Percentiles rank a stretch among this genome's conserved stretches.
phyloP scores from a whole-genome alignment of 2,797 vertebrate species.

The Spinibarbus caldwelli region DNA sequence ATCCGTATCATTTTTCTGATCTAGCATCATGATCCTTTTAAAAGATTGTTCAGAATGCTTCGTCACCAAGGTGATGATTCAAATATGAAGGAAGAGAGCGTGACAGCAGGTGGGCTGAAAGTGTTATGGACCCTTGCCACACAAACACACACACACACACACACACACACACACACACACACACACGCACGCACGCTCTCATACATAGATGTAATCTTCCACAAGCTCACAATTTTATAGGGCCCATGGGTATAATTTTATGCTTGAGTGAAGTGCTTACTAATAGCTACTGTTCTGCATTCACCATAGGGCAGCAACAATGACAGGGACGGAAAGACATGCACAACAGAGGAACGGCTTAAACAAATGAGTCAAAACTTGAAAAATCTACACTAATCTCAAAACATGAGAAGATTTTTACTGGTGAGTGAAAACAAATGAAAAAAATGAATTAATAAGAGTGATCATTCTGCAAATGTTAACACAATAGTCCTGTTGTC shows the following conservation, averaged over 20 bases:
- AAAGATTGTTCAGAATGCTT: slow-evolving; percentile 39
- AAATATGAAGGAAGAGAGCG: slow-evolving; percentile 14
- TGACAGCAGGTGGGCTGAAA: slow-evolving; percentile 32
- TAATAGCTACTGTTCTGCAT: slow-evolving; percentile 84
- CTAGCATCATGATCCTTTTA: slow-evolving; percentile 47
- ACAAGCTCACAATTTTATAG: slow-evolving; percentile 82
- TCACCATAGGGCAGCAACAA: slow-evolving; percentile 78
- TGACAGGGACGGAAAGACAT: slow-evolving; percentile 18
- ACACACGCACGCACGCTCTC: slow-evolving; percentile 63
- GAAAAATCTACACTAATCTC: no score
- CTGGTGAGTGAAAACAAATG: slow-evolving; percentile 73
- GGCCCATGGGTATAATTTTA: slow-evolving; percentile 88
- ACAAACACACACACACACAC: background rate
- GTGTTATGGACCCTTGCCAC: slow-evolving; percentile 29
- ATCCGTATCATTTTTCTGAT: slow-evolving; percentile 57
- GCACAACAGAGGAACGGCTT: no score
- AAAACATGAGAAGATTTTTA: slow-evolving; percentile 66
- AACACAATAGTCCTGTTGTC: slow-evolving; percentile 64
- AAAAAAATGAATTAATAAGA: slow-evolving; percentile 81
- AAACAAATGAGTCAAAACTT: no score
- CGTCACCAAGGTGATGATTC: slow-evolving; percentile 32
- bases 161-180: no score
- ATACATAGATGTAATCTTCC: slow-evolving; percentile 84
- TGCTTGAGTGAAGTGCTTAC: slow-evolving; percentile 87
- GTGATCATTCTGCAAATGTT: slow-evolving; percentile 75